Evolutionary conservation across 2,888 invertebrate species (phyloP), one percentile per base, ranked within the genome.

Genomic region (Tetanocera ferruginea): DNA sequence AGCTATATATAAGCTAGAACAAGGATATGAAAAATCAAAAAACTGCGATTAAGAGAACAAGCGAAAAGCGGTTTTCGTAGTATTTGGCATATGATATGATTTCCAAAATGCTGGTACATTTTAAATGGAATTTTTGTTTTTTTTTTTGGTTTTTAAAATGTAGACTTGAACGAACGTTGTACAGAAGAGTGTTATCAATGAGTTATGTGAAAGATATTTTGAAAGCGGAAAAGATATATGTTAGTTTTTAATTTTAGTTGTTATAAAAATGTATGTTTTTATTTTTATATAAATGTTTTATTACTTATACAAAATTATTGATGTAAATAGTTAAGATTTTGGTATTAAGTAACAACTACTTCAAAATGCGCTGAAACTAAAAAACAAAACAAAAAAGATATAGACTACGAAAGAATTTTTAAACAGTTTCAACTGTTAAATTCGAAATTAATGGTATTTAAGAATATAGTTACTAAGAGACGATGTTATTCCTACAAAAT

Each of bases 1-100:
- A 88, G 87, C 84, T 88, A 87, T 82, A 87, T 87, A 88, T 87
- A 87, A 87, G 79, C 43, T 19, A 66, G 23, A n/a, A 25, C 49
- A 8, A 23, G 5, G 19, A 28, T 25, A 62, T 23, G 31, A 55
- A 52, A 14, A 17, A 17, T 3, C 25, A 17, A 62, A 28, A 62
- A 62, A 9, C 23, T 14, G 19, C 31, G 31, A 3, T n/a, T n/a
- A 8, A 66, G 66, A 60, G 23, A 2, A 60, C 5, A 57, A 19
- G 14, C 31, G 28, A 28, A 62, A 31, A 62, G 9, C 28, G 19
- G 62, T 28, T 62, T 28, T 64, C n/a, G 8, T 9, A 28, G 17
- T 31, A 31, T 31, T n/a, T 66, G 55, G 55, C 23, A 19, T 55
- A 23, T 52, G 9, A 52, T 55, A 55, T 28, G 17, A 14, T 37